These are phyloP conservation scores for Pristionchus entomophagus DNA, from an alignment of 2,888 invertebrate species.

Conservation along the genomic window DNA sequence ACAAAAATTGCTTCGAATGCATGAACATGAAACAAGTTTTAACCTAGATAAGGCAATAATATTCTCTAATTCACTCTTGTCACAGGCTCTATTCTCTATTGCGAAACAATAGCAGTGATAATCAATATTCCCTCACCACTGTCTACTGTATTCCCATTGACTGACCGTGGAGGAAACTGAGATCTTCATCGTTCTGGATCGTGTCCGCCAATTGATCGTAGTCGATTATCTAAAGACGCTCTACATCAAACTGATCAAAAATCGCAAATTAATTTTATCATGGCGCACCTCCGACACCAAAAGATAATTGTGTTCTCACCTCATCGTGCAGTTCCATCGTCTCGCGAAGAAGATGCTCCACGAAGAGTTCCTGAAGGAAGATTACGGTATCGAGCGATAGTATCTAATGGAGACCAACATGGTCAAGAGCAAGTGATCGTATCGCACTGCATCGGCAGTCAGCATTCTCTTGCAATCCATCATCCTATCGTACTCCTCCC, in stretches of 20 bases:
- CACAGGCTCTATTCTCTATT: no score
- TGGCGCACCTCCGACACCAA: background rate
- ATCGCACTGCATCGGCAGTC: no score
- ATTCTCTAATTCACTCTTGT: no score
- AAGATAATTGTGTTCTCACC: background rate
- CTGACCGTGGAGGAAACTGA: conserved; percentile 54
- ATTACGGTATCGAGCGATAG: background rate
- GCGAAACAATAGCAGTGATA: no score
- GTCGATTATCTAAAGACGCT: conserved; percentile 21
- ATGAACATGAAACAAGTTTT: no score
- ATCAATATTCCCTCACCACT: background rate
- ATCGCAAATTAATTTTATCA: no score
- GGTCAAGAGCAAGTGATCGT: background rate
- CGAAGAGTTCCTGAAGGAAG: conserved; percentile 53
- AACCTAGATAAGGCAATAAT: no score
- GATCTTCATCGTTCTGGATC: conserved; percentile 53
- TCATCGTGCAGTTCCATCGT: conserved; percentile 44
- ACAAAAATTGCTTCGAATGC: no score
- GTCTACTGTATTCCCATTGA: background rate
- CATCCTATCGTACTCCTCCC: background rate
- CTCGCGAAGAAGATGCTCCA: conserved; percentile 49
- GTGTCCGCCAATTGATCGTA: conserved; percentile 53
- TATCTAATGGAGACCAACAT: no score
- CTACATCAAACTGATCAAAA: no score
- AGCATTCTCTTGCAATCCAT: no score